A percentile compares a stretch with the other conserved stretches of the same genome.
Conservation (phyloP, 2,888 invertebrate genomes). For the Torymus texanus region DNA sequence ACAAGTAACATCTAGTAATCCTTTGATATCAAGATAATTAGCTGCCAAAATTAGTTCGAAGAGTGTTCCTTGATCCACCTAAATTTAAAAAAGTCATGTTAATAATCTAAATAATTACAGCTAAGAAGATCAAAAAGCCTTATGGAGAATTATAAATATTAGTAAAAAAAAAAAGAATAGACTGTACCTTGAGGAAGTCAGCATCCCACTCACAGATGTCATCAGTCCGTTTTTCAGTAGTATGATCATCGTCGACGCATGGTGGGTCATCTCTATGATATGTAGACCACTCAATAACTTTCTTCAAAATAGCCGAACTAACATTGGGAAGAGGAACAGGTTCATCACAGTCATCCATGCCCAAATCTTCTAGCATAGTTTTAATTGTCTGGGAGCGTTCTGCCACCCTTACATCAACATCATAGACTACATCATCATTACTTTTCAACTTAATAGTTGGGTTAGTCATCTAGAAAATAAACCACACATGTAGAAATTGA, state of each 20-base stretch:
- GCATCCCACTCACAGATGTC: constrained; percentile 98
- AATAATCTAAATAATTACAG: constrained; percentile 1
- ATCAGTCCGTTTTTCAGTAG: constrained; percentile 96
- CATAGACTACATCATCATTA: constrained; percentile 93
- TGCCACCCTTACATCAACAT: constrained; percentile 95
- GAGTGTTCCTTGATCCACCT: constrained; percentile 95
- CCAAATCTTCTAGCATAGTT: constrained; percentile 95
- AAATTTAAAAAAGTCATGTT: constrained; percentile 41
- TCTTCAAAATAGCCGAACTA: constrained; percentile 93
- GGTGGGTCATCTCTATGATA: constrained; percentile 92
- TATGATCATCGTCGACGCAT: constrained; percentile 94
- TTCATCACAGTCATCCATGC: constrained; percentile 91
- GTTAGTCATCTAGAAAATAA: constrained; percentile 79
- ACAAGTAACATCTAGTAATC: constrained; percentile 96
- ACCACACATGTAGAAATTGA: not conserved
- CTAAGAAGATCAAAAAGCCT: not conserved
- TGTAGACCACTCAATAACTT: constrained; percentile 92
- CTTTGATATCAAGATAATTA: constrained; percentile 97
- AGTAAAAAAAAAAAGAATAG: not conserved
- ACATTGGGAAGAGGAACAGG: constrained; percentile 96
- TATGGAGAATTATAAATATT: not conserved
- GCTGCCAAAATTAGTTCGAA: constrained; percentile 98
- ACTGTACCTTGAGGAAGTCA: constrained; percentile 87
- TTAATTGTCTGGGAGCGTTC: constrained; percentile 97
- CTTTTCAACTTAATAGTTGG: constrained; percentile 94